A percentile compares a stretch with the other conserved stretches of the same genome.
Evolutionary conservation across 1,140 invertebrate genomes (phyloP).

Genomic region (Delia radicum): DNA sequence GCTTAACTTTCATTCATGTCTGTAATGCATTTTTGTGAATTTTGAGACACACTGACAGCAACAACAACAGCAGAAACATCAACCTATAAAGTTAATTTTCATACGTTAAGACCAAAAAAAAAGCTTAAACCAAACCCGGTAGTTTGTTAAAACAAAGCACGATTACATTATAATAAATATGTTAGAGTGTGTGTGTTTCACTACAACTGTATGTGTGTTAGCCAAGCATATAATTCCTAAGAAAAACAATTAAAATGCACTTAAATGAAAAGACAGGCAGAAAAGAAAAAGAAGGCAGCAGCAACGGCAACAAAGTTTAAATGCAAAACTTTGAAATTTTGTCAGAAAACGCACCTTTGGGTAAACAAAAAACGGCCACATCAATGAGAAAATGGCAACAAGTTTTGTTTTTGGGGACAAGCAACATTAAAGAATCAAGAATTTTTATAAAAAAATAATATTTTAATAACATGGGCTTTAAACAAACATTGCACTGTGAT

Average conservation of each 20-base stretch:
- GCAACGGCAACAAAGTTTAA: neutral
- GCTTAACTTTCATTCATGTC: neutral
- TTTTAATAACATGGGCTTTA: neutral
- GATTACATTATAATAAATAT: constrained; percentile 2
- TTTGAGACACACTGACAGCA: constrained; percentile 5
- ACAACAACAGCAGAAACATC: neutral
- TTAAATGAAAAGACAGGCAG: neutral
- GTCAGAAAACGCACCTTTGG: constrained; percentile 3
- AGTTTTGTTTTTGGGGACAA: neutral
- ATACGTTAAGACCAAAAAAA: neutral
- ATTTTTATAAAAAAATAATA: no score
- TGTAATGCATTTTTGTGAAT: neutral
- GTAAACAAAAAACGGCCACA: neutral
- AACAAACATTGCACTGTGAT: neutral
- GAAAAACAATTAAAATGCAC: constrained; percentile 23
- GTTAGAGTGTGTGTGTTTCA: neutral
- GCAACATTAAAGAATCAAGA: neutral
- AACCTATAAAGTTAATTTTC: constrained; percentile 7
- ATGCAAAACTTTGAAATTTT: neutral
- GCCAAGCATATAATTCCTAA: constrained; percentile 1
- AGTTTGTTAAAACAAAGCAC: constrained; percentile 19
- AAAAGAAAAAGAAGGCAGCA: neutral
- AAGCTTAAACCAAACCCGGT: neutral
- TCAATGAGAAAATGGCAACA: no score
- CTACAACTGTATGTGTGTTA: neutral